phyloP scores from a whole-genome alignment of 2,888 invertebrate species.

The Malthinus flaveolus region DNA sequence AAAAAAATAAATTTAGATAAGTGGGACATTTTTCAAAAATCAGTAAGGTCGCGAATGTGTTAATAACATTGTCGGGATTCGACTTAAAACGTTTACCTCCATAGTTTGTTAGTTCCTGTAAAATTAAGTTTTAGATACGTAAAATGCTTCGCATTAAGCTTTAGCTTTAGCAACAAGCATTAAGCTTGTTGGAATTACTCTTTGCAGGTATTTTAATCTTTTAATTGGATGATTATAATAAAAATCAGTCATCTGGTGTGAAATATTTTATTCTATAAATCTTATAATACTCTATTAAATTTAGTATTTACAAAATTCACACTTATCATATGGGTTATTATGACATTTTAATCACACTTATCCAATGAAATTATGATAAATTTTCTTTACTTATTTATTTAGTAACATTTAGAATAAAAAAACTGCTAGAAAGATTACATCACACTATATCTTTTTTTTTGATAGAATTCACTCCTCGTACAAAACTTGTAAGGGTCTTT shows the following conservation, averaged over 20 bases:
- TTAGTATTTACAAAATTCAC: slow-evolving; percentile 53
- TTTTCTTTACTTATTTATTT: slow-evolving; percentile 15
- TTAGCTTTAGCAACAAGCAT: too few relatives aligned
- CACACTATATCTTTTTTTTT: slow-evolving; percentile 1
- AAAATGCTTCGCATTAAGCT: too few relatives aligned
- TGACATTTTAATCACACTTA: slow-evolving; percentile 38
- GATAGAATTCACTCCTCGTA: not conserved
- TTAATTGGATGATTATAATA: not conserved
- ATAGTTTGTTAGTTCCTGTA: too few relatives aligned
- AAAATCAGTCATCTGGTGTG: slow-evolving; percentile 12
- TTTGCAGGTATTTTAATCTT: too few relatives aligned
- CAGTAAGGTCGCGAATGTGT: too few relatives aligned
- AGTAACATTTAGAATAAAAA: slow-evolving; percentile 25
- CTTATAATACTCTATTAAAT: slow-evolving; percentile 47
- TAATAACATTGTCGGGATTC: too few relatives aligned
- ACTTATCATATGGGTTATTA: slow-evolving; percentile 42
- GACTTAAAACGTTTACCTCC: too few relatives aligned
- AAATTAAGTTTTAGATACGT: too few relatives aligned
- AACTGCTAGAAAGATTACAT: slow-evolving; percentile 8
- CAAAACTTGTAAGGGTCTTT: not conserved
- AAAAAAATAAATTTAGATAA: too few relatives aligned
- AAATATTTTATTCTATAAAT: slow-evolving; percentile 48
- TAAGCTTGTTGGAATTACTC: too few relatives aligned
- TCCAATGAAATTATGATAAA: slow-evolving; percentile 23
- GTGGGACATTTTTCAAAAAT: too few relatives aligned